phyloP scores from a whole-genome alignment of 1,140 invertebrate genomes.

The Atta texana region DNA sequence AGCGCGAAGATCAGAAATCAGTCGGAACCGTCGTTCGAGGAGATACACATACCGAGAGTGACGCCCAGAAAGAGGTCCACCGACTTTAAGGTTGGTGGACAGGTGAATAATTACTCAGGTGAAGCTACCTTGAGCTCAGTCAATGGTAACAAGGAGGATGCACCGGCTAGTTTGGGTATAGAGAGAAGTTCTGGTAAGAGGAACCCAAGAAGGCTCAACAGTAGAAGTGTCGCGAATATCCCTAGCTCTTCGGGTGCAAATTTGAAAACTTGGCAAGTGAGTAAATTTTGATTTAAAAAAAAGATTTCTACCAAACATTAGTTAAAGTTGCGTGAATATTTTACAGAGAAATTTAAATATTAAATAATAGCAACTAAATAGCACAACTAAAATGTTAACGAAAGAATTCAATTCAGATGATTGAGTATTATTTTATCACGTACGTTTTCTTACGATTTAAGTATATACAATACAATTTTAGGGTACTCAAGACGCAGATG shows the following conservation, averaged over 20 bases:
- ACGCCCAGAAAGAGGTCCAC: constrained; percentile 74
- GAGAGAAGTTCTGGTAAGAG: constrained; percentile 77
- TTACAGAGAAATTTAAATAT: not conserved
- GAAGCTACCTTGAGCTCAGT: constrained; percentile 8
- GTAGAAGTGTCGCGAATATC: constrained; percentile 81
- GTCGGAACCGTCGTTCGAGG: constrained; percentile 76
- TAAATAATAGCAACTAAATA: not conserved
- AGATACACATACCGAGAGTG: constrained; percentile 82
- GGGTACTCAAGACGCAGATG: constrained; percentile 80
- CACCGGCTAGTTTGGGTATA: constrained; percentile 76
- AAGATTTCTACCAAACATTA: not conserved
- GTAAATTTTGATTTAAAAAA: constrained; percentile 30
- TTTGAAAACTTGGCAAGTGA: constrained; percentile 79
- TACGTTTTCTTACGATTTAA: not conserved
- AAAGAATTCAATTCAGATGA: not conserved
- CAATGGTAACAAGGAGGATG: constrained; percentile 72
- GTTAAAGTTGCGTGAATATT: not conserved
- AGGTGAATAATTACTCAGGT: constrained; percentile 76
- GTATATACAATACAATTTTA: constrained; percentile 22
- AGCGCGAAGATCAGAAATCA: constrained; percentile 64
- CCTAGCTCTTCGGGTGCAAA: constrained; percentile 73
- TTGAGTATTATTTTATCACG: not conserved
- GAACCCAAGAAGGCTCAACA: constrained; percentile 73
- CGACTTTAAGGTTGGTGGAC: constrained; percentile 82
- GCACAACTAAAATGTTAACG: not conserved